A percentile compares a stretch with the other conserved stretches of the same genome.
These are phyloP conservation scores for Drosophila guanche DNA, from an alignment of 1,140 invertebrate species.

Conservation along the genomic window DNA sequence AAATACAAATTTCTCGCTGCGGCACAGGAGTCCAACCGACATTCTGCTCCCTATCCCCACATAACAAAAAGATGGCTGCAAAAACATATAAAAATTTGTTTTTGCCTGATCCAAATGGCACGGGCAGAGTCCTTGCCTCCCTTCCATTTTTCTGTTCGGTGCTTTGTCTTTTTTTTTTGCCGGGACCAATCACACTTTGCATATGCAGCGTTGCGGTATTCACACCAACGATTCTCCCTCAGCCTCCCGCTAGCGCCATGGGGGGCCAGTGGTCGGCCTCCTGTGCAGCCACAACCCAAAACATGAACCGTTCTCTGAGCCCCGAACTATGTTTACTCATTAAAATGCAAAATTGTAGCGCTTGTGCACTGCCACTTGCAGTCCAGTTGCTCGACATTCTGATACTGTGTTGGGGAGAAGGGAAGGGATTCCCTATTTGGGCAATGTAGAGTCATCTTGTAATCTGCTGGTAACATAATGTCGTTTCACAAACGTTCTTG, in stretches of 20 bases:
- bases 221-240: slow-evolving; percentile 37
- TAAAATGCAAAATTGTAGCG: slow-evolving; percentile 74
- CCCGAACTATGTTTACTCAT: slow-evolving; percentile 62
- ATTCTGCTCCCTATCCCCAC: slow-evolving; percentile 35
- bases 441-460: too few species aligned
- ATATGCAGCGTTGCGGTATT: slow-evolving; percentile 60
- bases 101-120: slow-evolving; percentile 4
- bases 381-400: slow-evolving; percentile 37
- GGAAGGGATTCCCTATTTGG: slow-evolving; percentile 6
- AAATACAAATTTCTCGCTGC: slow-evolving; percentile 74
- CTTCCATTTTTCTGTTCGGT: slow-evolving; percentile 11
- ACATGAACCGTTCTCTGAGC: not conserved
- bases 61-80: slow-evolving; percentile 7
- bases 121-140: slow-evolving; percentile 11
- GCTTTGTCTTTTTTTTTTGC: slow-evolving; percentile 19
- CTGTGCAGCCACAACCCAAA: not conserved
- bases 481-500: too few species aligned
- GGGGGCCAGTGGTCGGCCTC: slow-evolving; percentile 10
- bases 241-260: slow-evolving; percentile 10
- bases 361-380: slow-evolving; percentile 23
- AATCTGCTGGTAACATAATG: too few species aligned
- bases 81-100: slow-evolving; percentile 35
- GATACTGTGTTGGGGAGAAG: slow-evolving; percentile 24
- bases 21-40: not conserved
- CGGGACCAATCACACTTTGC: slow-evolving; percentile 62